phyloP scores from a whole-genome alignment of 92 coral and sea anemone genomes.

The Phymanthus crucifer region DNA sequence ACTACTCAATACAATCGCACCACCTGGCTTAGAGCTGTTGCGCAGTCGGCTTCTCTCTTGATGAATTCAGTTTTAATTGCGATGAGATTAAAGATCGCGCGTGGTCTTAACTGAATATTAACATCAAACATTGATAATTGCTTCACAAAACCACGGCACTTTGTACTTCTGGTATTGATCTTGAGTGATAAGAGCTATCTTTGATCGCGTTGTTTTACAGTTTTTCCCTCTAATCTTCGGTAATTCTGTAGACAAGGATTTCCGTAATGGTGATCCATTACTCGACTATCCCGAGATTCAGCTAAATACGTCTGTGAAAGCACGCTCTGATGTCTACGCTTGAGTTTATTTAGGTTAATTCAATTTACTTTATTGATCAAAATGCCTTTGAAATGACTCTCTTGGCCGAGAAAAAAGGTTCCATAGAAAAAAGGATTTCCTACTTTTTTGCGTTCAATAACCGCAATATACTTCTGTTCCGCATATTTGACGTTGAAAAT shows the following conservation, averaged over 20 bases:
- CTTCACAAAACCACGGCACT: neutral
- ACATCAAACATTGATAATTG: neutral
- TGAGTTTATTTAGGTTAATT: neutral
- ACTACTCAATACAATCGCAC: neutral
- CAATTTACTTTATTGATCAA: neutral
- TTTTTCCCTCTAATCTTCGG: neutral
- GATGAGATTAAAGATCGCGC: neutral
- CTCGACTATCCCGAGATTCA: neutral
- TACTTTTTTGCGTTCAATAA: too few species aligned
- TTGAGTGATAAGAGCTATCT: neutral
- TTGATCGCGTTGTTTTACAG: neutral
- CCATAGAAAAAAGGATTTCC: too few species aligned
- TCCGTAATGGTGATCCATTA: neutral
- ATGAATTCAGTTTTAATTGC: slow-evolving; percentile 1
- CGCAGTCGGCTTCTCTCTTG: neutral
- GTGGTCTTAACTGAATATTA: neutral
- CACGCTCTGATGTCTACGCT: neutral
- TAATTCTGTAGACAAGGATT: neutral
- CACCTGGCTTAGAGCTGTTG: neutral
- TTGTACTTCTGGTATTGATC: neutral
- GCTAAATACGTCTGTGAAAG: neutral
- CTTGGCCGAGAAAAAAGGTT: neutral
- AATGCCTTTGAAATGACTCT: neutral
- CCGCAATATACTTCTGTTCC: too few species aligned
- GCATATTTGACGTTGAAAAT: too few species aligned